Conservation (phyloP, 1,140 invertebrate genomes). For the Drosophila dunni region DNA sequence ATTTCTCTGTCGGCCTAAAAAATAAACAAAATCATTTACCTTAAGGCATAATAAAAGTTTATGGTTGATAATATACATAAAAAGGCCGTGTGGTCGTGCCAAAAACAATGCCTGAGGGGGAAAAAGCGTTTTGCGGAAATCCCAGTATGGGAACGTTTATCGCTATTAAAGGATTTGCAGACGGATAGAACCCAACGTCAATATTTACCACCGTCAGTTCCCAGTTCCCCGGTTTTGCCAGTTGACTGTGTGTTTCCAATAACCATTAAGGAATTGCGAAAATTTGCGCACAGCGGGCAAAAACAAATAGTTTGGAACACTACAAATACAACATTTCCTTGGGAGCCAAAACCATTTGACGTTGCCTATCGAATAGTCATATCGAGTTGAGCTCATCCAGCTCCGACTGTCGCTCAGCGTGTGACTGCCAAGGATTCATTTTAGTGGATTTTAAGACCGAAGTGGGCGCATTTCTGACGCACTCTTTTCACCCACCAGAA, state of each 20-base stretch:
- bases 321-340: conserved; percentile 79
- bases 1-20: conserved; percentile 68
- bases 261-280: conserved; percentile 72
- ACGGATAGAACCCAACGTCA: conserved; percentile 44
- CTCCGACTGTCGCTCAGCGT: conserved; percentile 46
- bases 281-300: conserved; percentile 75
- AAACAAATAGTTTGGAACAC: conserved; percentile 76
- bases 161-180: conserved; percentile 60
- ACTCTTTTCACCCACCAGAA: background rate
- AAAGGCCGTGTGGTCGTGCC: conserved; percentile 30
- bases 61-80: conserved; percentile 69
- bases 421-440: conserved; percentile 58
- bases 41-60: conserved; percentile 81
- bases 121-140: conserved; percentile 22
- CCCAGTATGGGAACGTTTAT: conserved; percentile 44
- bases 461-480: background rate
- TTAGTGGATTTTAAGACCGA: conserved; percentile 29
- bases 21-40: conserved; percentile 83
- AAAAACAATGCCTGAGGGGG: conserved; percentile 17
- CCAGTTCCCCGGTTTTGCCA: conserved; percentile 13
- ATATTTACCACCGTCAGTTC: conserved; percentile 68
- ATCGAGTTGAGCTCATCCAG: conserved; percentile 10
- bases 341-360: background rate
- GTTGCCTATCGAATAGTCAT: conserved; percentile 27
- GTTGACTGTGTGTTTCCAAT: conserved; percentile 67